Evolutionary conservation across 1,140 invertebrate species (phyloP).

Genomic region (Drosophila aff.): DNA sequence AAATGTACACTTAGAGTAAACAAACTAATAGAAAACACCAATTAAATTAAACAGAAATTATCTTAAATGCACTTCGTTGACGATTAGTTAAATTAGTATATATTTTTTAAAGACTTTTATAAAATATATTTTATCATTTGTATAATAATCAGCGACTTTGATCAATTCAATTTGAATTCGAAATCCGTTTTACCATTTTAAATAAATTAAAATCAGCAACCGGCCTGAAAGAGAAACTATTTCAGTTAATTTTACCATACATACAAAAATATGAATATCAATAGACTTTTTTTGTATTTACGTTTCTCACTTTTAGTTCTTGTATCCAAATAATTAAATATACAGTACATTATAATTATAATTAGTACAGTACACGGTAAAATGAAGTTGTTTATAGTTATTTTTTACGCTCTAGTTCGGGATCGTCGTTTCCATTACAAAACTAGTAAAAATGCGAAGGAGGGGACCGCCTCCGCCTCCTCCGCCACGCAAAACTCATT

Average conservation of each 20-base stretch:
- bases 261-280: constrained; percentile 35
- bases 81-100: neutral
- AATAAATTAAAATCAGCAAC: neutral
- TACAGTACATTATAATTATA: constrained; percentile 81
- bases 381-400: constrained; percentile 72
- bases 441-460: constrained; percentile 82
- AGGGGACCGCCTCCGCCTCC: constrained; percentile 12
- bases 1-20: neutral
- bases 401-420: constrained; percentile 78
- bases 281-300: constrained; percentile 43
- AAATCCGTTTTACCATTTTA: neutral
- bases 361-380: constrained; percentile 80
- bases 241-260: constrained; percentile 16
- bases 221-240: neutral
- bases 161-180: neutral
- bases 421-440: constrained; percentile 61
- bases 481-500: constrained; percentile 73
- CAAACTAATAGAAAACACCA: neutral
- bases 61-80: neutral
- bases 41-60: neutral
- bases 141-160: neutral
- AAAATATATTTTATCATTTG: neutral
- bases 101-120: constrained; percentile 1
- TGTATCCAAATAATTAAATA: constrained; percentile 82
- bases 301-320: constrained; percentile 64